phyloP scores from a whole-genome alignment of 1,140 invertebrate genomes.

The Magallana gigas region DNA sequence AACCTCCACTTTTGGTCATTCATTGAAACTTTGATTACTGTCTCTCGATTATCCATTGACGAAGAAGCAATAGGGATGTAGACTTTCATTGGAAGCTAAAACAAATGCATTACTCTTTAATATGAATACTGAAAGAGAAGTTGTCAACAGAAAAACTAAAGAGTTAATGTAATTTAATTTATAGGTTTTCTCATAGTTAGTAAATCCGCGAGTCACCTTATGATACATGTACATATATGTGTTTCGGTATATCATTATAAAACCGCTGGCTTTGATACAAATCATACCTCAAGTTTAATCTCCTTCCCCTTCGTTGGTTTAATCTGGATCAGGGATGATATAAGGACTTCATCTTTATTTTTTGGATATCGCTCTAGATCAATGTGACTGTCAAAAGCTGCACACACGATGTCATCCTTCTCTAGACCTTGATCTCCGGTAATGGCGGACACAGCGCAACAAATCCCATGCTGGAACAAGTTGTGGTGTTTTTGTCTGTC shows the following conservation, averaged over 20 bases:
- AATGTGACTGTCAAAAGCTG: neutral
- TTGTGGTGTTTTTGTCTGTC: neutral
- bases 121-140: neutral
- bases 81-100: neutral
- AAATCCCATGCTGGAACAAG: conserved; percentile 14
- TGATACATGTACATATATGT: no score
- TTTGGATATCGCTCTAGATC: neutral
- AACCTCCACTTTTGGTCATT: neutral
- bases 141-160: neutral
- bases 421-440: neutral
- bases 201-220: no score
- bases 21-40: neutral
- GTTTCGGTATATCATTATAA: no score
- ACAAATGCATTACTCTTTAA: neutral
- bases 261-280: no score
- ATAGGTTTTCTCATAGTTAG: no score
- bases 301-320: neutral
- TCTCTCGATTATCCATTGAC: neutral
- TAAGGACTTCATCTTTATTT: neutral
- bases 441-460: conserved; percentile 9
- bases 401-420: neutral
- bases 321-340: conserved; percentile 6
- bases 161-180: no score
- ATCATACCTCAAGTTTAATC: no score
- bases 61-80: neutral